Conservation (phyloP, 2,888 invertebrate genomes). For the Pristionchus exspectatus region DNA sequence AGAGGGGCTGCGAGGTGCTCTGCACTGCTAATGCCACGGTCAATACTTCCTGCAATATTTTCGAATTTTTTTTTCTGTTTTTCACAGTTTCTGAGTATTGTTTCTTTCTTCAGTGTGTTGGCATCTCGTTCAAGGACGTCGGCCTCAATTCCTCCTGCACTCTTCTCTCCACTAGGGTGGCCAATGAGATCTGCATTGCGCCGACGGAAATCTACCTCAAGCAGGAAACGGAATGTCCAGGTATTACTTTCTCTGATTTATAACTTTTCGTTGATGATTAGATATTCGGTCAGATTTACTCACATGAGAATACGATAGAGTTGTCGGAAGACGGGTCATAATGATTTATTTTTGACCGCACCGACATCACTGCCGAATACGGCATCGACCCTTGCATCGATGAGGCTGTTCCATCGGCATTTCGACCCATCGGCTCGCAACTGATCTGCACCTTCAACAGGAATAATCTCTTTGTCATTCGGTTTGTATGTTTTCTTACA, state of each 20-base stretch:
- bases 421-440: background rate
- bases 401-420: background rate
- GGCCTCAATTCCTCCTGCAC: background rate
- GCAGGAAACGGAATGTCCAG: background rate
- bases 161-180: background rate
- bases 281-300: too few species aligned
- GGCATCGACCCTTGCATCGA: background rate
- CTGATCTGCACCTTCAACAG: background rate
- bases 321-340: background rate
- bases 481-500: background rate
- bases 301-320: background rate
- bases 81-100: background rate
- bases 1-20: background rate
- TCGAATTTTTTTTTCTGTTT: too few species aligned
- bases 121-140: background rate
- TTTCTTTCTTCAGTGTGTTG: background rate
- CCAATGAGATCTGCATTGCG: background rate
- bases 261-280: too few species aligned
- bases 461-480: background rate
- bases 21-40: background rate
- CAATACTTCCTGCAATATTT: background rate
- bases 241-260: background rate
- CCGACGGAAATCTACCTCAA: background rate
- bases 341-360: background rate
- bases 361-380: background rate